Evolutionary conservation across 2,113 vertebrate genomes (phyloP).

Genomic region (Caranx ignobilis): DNA sequence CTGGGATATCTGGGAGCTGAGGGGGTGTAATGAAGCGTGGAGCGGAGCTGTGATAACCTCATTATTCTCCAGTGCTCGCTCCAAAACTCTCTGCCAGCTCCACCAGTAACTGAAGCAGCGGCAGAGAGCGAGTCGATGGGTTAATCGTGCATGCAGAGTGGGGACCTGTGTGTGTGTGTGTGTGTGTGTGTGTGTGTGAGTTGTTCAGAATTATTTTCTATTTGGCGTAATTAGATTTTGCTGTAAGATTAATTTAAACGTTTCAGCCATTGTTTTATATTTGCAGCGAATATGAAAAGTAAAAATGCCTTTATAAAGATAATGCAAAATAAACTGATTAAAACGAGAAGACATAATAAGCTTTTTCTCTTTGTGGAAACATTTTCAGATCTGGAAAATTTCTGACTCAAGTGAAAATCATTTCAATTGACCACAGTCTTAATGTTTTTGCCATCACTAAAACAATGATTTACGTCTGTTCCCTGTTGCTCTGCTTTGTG

Average conservation of each 20-base stretch:
- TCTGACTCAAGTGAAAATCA: too few relatives aligned
- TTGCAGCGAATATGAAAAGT: neutral
- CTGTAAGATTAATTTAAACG: neutral
- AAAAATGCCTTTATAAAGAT: neutral
- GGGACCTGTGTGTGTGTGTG: neutral
- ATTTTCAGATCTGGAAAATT: too few relatives aligned
- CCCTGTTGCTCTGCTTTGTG: neutral
- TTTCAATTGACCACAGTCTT: neutral
- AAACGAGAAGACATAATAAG: too few relatives aligned
- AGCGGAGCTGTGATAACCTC: constrained; percentile 55
- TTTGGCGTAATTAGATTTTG: too few relatives aligned
- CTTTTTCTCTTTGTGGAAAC: too few relatives aligned
- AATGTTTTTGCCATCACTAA: neutral
- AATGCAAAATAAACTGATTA: neutral
- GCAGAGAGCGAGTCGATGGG: constrained; percentile 30
- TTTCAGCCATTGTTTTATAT: neutral
- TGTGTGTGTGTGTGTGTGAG: neutral
- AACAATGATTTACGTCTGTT: neutral
- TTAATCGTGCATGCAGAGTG: constrained; percentile 47
- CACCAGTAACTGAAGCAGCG: constrained; percentile 35
- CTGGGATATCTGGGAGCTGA: constrained; percentile 24
- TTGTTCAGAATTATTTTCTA: neutral
- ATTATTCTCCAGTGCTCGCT: constrained; percentile 50
- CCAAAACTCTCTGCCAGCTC: constrained; percentile 16
- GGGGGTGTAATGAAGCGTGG: constrained; percentile 48